phyloP scores from a whole-genome alignment of 92 coral and sea anemone genomes.

The Epizoanthus stellaris region DNA sequence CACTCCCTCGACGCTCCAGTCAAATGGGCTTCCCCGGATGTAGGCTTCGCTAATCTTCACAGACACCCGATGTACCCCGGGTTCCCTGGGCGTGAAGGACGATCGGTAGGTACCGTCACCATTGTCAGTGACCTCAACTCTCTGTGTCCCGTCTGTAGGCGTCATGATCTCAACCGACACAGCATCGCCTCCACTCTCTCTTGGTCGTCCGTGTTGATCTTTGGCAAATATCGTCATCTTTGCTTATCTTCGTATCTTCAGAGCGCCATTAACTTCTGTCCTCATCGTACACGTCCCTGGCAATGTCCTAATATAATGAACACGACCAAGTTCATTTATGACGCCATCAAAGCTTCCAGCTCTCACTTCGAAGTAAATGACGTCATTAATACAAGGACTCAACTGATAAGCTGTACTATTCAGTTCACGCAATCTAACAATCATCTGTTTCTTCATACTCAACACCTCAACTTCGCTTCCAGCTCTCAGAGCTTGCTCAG shows the following conservation, averaged over 20 bases:
- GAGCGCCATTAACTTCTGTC: too few relatives aligned
- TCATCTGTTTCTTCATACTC: too few relatives aligned
- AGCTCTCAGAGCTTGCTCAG: conserved; percentile 11
- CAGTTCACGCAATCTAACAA: conserved; percentile 27
- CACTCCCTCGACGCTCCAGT: neutral
- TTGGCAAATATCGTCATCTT: too few relatives aligned
- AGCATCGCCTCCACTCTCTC: too few relatives aligned
- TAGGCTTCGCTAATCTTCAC: too few relatives aligned
- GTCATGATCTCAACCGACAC: too few relatives aligned
- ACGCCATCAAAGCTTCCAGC: conserved; percentile 1
- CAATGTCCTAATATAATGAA: neutral
- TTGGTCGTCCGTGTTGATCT: too few relatives aligned
- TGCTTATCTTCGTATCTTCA: neutral
- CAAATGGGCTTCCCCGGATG: too few relatives aligned
- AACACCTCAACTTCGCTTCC: conserved; percentile 44
- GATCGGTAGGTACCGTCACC: too few relatives aligned
- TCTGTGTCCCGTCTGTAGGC: too few relatives aligned
- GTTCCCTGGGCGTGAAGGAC: neutral
- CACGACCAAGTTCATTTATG: neutral
- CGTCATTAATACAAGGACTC: neutral
- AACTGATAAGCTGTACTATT: neutral
- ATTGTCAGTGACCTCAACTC: too few relatives aligned
- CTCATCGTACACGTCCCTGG: neutral
- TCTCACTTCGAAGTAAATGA: neutral
- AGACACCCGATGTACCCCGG: too few relatives aligned